Evolutionary conservation across 2,888 invertebrate genomes (phyloP).

Genomic region (Hanleya hanleyi): DNA sequence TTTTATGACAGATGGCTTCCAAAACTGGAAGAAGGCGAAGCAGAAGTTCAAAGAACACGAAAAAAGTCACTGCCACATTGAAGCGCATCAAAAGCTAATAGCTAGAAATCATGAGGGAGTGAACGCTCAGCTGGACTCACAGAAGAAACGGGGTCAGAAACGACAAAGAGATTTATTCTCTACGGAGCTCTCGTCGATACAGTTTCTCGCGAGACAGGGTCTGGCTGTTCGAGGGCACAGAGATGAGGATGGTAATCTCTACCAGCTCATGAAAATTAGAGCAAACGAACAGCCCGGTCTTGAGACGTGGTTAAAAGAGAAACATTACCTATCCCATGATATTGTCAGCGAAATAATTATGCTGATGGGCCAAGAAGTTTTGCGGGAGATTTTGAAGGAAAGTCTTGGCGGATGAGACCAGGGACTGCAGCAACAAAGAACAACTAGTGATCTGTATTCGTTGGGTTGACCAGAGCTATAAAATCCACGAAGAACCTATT

Average conservation of each 20-base stretch:
- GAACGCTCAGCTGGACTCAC: too few species aligned
- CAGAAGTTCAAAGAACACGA: neutral
- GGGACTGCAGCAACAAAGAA: slow-evolving; percentile 7
- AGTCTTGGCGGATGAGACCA: neutral
- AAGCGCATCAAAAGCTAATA: neutral
- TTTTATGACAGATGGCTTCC: neutral
- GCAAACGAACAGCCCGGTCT: neutral
- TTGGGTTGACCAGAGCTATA: slow-evolving; percentile 15
- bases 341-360: neutral
- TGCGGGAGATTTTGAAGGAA: neutral
- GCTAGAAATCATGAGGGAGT: neutral
- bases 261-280: neutral
- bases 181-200: too few species aligned
- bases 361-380: neutral
- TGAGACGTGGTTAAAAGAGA: neutral
- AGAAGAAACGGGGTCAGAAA: too few species aligned
- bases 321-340: neutral
- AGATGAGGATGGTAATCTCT: neutral
- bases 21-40: slow-evolving; percentile 1
- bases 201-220: neutral
- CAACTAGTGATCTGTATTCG: slow-evolving; percentile 15
- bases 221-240: neutral
- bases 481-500: slow-evolving; percentile 16
- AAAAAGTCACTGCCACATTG: neutral
- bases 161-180: too few species aligned